Conservation (phyloP, 2,797 vertebrate species). For the Acipenser transmontanus region DNA sequence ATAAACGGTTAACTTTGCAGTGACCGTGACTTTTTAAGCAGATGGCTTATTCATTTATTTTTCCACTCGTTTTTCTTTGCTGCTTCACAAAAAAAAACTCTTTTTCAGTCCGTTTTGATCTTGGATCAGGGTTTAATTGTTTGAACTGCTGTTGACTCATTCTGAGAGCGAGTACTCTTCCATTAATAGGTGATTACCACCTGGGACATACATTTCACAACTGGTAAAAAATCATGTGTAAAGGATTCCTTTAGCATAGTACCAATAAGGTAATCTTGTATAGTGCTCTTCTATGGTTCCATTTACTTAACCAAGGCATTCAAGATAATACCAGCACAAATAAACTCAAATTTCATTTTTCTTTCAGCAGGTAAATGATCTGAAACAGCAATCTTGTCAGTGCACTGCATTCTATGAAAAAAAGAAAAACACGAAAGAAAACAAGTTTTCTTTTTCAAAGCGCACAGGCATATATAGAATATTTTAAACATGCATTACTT, state of each 20-base stretch:
- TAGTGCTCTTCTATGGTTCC: slow-evolving; percentile 10
- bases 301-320: slow-evolving; percentile 14
- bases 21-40: slow-evolving; percentile 16
- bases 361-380: slow-evolving; percentile 7
- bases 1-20: slow-evolving; percentile 23
- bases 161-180: slow-evolving; percentile 39
- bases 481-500: slow-evolving; percentile 28
- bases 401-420: slow-evolving; percentile 25
- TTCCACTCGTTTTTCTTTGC: slow-evolving; percentile 23
- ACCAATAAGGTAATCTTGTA: slow-evolving; percentile 3
- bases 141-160: slow-evolving; percentile 35
- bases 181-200: slow-evolving; percentile 47
- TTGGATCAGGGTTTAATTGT: slow-evolving; percentile 30
- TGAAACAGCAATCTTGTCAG: slow-evolving; percentile 11
- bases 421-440: slow-evolving; percentile 17
- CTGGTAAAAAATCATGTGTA: slow-evolving; percentile 32
- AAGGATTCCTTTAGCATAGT: slow-evolving; percentile 24
- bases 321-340: slow-evolving; percentile 18
- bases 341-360: slow-evolving; percentile 11
- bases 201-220: slow-evolving; percentile 44
- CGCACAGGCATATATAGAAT: slow-evolving; percentile 44
- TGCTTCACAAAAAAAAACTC: slow-evolving; percentile 19
- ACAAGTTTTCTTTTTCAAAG: slow-evolving; percentile 32
- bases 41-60: slow-evolving; percentile 35
- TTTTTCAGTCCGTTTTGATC: slow-evolving; percentile 17